Conservation (phyloP, 1,140 invertebrate species). For the Atta colombica region DNA sequence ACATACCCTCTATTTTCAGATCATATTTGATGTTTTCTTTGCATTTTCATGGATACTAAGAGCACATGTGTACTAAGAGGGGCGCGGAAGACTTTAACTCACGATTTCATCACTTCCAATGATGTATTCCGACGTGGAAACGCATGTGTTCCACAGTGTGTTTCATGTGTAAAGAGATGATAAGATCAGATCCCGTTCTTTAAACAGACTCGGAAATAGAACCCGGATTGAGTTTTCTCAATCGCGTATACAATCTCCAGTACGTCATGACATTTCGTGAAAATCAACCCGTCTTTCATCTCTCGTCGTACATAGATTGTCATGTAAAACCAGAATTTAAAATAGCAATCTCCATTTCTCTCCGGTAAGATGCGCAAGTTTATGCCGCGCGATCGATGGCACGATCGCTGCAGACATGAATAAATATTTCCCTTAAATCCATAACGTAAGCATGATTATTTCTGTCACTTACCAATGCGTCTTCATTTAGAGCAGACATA, state of each 20-base stretch:
- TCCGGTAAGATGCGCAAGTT: background rate
- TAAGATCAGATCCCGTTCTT: conserved; percentile 46
- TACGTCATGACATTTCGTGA: conserved; percentile 64
- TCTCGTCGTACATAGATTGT: conserved; percentile 25
- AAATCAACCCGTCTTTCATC: conserved; percentile 39
- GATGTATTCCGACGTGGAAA: conserved; percentile 20
- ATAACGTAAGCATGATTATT: conserved; percentile 42
- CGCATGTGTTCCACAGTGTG: conserved; percentile 17
- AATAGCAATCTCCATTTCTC: conserved; percentile 46
- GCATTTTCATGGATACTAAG: conserved; percentile 28
- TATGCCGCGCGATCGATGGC: conserved; percentile 23
- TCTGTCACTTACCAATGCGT: conserved; percentile 45
- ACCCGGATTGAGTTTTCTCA: conserved; percentile 33
- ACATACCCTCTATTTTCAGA: conserved; percentile 41
- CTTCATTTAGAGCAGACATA: conserved; percentile 45
- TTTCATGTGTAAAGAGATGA: conserved; percentile 6
- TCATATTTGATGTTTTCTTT: conserved; percentile 43
- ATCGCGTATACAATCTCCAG: background rate
- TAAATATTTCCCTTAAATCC: conserved; percentile 65
- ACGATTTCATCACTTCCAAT: conserved; percentile 46
- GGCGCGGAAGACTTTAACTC: background rate
- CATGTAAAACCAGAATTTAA: conserved; percentile 47
- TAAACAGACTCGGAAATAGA: conserved; percentile 64
- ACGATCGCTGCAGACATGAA: conserved; percentile 19
- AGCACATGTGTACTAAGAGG: conserved; percentile 8